Conservation (phyloP, 2,797 vertebrate genomes). For the Simalia tracyae region DNA sequence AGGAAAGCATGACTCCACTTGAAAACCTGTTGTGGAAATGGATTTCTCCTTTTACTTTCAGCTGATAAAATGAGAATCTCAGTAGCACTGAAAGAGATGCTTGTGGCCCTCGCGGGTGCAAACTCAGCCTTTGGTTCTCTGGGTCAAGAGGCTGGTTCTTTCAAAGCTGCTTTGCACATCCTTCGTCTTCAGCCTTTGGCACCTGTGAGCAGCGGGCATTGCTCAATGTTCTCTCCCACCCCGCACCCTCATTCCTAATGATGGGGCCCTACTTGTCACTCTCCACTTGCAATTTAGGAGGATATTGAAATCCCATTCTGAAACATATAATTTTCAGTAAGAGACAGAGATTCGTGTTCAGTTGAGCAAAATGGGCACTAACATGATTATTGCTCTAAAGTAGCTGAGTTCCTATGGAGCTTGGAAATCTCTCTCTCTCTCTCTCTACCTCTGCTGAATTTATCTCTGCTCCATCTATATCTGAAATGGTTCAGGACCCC, state of each 20-base stretch:
- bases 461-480: neutral
- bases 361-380: constrained; percentile 38
- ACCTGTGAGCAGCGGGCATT: neutral
- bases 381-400: constrained; percentile 40
- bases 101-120: neutral
- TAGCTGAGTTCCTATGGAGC: constrained; percentile 28
- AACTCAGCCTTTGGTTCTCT: neutral
- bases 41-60: neutral
- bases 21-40: too few species aligned
- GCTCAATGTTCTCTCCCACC: neutral
- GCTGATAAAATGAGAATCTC: neutral
- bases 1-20: too few species aligned
- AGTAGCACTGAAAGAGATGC: neutral
- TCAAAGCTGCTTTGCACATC: neutral
- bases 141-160: neutral
- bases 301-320: constrained; percentile 44
- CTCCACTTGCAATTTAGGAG: constrained; percentile 49
- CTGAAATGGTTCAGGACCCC: neutral
- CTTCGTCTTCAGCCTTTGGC: neutral
- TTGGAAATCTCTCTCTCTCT: neutral
- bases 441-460: neutral
- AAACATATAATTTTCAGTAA: constrained; percentile 35
- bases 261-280: neutral
- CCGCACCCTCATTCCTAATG: neutral
- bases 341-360: neutral